Evolutionary conservation across 2,113 vertebrate species (phyloP).

Genomic region (Addax nasomaculatus): DNA sequence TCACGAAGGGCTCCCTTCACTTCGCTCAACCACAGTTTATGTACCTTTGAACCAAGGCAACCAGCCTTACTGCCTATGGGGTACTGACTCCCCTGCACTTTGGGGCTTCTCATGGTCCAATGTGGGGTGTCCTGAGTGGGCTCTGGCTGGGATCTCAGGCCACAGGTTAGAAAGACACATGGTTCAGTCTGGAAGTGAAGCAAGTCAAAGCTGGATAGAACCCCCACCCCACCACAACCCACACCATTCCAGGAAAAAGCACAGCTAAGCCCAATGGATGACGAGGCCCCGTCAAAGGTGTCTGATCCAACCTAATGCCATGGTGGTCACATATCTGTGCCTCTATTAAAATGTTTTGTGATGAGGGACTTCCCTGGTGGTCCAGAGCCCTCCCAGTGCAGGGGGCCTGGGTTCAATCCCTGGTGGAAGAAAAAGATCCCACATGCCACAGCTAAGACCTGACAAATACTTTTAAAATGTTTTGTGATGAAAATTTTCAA

Average conservation of each 20-base stretch:
- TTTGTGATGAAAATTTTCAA: neutral
- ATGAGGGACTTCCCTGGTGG: neutral
- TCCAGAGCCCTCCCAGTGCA: neutral
- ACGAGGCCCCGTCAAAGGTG: neutral
- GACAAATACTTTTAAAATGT: neutral
- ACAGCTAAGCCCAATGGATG: neutral
- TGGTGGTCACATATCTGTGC: neutral
- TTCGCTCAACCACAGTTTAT: neutral
- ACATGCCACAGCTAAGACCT: neutral
- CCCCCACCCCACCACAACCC: neutral
- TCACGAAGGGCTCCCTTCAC: neutral
- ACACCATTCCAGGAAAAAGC: neutral
- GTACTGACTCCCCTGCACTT: neutral
- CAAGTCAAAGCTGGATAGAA: neutral
- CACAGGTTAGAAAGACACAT: neutral
- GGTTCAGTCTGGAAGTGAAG: neutral
- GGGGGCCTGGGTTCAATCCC: neutral
- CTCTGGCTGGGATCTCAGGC: neutral
- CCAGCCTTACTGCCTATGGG: accelerated
- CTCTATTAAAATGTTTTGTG: neutral
- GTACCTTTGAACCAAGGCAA: neutral
- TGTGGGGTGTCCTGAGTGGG: neutral
- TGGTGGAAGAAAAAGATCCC: neutral
- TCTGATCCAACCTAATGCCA: neutral
- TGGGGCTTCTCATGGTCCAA: neutral